Evolutionary conservation across 2,797 vertebrate species (phyloP).

Genomic region (Choloepus didactylus): DNA sequence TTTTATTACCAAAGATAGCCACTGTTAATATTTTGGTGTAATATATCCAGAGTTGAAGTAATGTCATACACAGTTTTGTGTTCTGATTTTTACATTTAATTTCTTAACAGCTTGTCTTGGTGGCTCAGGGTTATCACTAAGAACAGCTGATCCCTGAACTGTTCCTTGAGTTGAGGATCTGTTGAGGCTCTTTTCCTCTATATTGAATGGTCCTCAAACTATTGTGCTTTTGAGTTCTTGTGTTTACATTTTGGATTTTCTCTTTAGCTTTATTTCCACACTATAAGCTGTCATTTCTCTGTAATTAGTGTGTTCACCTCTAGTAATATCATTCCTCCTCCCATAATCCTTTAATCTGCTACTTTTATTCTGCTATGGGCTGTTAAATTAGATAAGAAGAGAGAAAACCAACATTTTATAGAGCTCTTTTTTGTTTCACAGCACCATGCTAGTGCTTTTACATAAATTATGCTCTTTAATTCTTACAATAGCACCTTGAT

Average conservation of each 20-base stretch:
- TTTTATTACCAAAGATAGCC: neutral
- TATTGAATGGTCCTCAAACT: neutral
- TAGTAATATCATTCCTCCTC: constrained; percentile 18
- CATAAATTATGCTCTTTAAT: neutral
- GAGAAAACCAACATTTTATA: constrained; percentile 54
- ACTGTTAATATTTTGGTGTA: constrained; percentile 13
- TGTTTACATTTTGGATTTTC: constrained; percentile 51
- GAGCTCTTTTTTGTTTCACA: constrained; percentile 8
- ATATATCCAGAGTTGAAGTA: constrained; percentile 24
- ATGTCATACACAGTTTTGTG: constrained; percentile 14
- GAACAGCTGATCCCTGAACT: constrained; percentile 35
- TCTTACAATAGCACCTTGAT: constrained; percentile 23
- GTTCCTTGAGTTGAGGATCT: constrained; percentile 39
- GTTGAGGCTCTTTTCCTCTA: neutral
- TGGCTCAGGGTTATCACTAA: constrained; percentile 7
- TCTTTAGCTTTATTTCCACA: constrained; percentile 55
- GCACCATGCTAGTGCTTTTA: constrained; percentile 14
- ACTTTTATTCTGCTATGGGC: constrained; percentile 34
- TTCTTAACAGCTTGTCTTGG: constrained; percentile 36
- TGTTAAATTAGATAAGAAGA: constrained; percentile 53
- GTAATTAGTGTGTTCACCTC: constrained; percentile 34
- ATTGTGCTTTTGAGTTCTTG: constrained; percentile 46
- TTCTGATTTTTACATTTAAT: constrained; percentile 41
- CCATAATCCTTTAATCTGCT: neutral
- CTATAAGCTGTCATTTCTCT: constrained; percentile 39